Evolutionary conservation across 2,113 vertebrate genomes (phyloP), one percentile per base, ranked within the genome.

Genomic region (Melanerpes aurifrons): DNA sequence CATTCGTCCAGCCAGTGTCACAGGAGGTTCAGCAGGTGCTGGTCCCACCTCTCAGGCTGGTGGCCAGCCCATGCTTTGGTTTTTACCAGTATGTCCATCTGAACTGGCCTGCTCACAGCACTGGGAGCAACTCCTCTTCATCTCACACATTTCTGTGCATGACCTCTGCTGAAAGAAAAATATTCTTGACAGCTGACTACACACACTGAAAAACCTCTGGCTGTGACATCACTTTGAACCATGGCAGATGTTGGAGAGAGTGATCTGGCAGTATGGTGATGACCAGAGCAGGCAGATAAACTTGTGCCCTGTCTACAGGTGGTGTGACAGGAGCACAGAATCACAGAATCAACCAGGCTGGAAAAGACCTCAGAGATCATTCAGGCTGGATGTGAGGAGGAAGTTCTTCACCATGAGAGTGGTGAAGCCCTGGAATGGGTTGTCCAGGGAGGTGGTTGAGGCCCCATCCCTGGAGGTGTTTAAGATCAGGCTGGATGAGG

Each of bases 1-100:
- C 47, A 1, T 5, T 9, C 17, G 67, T 16, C 56, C 89, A 16
- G 54, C 53, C 61, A 22, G 22, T 79, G 66, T 26, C 66, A 57
- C 29, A 0, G 1, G n/a, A 37, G 47, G 68, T 5, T 11, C 62
- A 28, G 54, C 66, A 26, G 88, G 31, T 22, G 78, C 48, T 0
- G 11, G 66, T 53, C 14, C 77, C 85, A 47, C 7, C 0, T 0
- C 66, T 24, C 17, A 6, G 70, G n/a, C 74, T 15, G 43, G 43
- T 20, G 8, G 4, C 37, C 40, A 17, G 15, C 75, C 72, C 68
- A 29, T 10, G 0, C 58, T 20, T 4, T 7, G 3, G 7, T 2
- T 61, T 12, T 7, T 26, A 7, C 70, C n/a, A 11, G 21, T 2
- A 5, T 2, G 0, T 10, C 26, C 53, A 14, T 25, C 45, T 9